Conservation (phyloP, 2,888 invertebrate species). For the Nymphalis polychloros region DNA sequence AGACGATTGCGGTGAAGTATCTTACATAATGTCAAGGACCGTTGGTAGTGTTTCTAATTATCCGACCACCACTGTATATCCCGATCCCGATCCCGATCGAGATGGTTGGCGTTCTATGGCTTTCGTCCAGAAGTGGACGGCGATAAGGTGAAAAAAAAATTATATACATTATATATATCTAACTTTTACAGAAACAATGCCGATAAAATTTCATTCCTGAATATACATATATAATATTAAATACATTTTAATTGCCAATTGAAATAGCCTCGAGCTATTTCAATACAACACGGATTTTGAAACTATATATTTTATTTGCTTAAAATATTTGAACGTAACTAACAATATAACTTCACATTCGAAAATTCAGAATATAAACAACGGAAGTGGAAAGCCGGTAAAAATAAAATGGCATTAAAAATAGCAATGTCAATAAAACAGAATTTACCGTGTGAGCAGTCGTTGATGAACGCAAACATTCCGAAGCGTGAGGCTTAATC, state of each 20-base stretch:
- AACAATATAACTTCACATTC: conserved; percentile 2
- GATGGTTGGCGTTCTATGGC: too few species aligned
- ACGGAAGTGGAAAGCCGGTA: neutral
- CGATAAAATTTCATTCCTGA: too few species aligned
- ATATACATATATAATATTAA: neutral
- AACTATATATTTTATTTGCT: conserved; percentile 10
- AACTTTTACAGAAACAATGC: too few species aligned
- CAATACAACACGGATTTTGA: conserved; percentile 1
- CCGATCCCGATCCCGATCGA: too few species aligned
- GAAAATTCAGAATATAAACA: conserved; percentile 8
- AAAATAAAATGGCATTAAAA: conserved; percentile 8
- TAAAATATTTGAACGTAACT: neutral
- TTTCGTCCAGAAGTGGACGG: too few species aligned
- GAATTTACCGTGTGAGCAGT: conserved; percentile 47
- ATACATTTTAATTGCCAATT: neutral
- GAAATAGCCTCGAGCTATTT: neutral
- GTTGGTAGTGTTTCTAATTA: too few species aligned
- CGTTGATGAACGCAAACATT: conserved; percentile 58
- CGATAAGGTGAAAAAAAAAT: too few species aligned
- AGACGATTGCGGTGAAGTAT: too few species aligned
- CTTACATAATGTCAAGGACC: too few species aligned
- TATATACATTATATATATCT: too few species aligned
- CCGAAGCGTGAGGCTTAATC: conserved; percentile 51
- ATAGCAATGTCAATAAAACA: conserved; percentile 36
- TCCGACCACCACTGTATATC: too few species aligned